phyloP scores from a whole-genome alignment of 2,113 vertebrate species.

The Manacus vitellinus region DNA sequence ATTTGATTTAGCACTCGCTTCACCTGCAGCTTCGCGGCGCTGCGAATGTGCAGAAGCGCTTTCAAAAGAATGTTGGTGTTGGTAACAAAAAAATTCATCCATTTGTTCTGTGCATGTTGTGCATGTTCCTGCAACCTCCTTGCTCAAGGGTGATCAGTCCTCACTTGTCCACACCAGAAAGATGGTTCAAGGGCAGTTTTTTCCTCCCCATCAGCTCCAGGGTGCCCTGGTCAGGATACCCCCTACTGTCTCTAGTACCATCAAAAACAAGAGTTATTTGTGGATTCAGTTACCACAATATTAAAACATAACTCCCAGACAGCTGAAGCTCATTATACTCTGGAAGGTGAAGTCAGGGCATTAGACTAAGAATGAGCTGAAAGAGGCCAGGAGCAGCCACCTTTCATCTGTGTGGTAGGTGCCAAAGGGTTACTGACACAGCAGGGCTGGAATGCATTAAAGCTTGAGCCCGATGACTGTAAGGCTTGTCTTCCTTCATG shows the following conservation, averaged over 20 bases:
- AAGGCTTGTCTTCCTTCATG: not conserved
- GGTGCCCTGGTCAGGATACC: not conserved
- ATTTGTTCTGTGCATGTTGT: not conserved
- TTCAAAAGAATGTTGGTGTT: not conserved
- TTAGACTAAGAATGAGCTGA: not conserved
- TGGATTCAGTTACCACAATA: not conserved
- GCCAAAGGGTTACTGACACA: not conserved
- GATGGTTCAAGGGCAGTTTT: not conserved
- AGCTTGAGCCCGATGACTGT: fast-evolving
- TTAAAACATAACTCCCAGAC: not conserved
- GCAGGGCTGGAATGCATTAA: not conserved
- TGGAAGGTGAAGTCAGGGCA: not conserved
- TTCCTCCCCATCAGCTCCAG: not conserved
- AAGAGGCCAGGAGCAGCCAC: not conserved
- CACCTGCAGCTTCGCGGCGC: not conserved
- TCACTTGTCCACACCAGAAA: not conserved
- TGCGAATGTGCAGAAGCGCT: not conserved
- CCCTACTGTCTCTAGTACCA: not conserved
- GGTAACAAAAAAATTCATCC: not conserved
- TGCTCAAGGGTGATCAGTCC: not conserved
- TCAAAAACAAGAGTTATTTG: not conserved
- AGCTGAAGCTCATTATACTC: not conserved
- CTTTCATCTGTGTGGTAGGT: not conserved
- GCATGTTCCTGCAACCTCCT: not conserved
- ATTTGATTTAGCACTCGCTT: not conserved